Base-by-base conservation (phyloP, 2,113 vertebrate species). In the Naja naja region DNA sequence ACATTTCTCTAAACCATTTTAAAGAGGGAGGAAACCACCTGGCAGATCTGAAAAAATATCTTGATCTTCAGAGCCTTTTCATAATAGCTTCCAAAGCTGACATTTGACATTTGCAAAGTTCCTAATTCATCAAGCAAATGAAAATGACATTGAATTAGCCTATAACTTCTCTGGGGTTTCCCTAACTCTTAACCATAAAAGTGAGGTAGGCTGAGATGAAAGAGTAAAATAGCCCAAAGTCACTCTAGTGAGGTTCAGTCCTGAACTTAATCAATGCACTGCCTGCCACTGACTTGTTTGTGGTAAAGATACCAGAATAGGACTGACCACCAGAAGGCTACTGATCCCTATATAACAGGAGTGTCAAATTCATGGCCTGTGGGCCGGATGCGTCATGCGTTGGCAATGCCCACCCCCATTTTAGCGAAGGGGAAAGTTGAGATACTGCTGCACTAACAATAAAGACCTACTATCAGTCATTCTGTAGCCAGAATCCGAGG, bases 121-220 rank as follows among this genome's bases (percentile, higher is more conserved):
- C n/a, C 53, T 47, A 95, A 49, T 90, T 91, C 74, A 85, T 22
- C 87, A 92, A 45, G 86, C 88, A 90, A 94, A 95, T 91, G 86
- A 94, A 95, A 96, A 92, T 14, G 23, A 3, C 0, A 92, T 94
- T 90, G 93, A 54, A 0, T 89, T 92, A 91, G 86, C 16, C 10
- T 96, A 95, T n/a, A 92, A 91, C 25, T 94, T 64, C 94, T 90
- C 30, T 94, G 30, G 43, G 87, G 14, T 89, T 94, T 89, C 94
- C 95, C 92, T 34, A 18, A n/a, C 27, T 12, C 58, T 64, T 64
- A 95, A 92, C 49, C 96, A 95, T 43, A 16, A 0, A 64, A 88
- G 22, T 56, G 16, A 93, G 90, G 69, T 6, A 45, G 95, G 20
- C 20, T 53, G 49, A 25, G 27, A 23, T 49, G 87, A 39, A 55